Base-by-base conservation (phyloP, 2,888 invertebrate species). In the Odontomyia ornata region DNA sequence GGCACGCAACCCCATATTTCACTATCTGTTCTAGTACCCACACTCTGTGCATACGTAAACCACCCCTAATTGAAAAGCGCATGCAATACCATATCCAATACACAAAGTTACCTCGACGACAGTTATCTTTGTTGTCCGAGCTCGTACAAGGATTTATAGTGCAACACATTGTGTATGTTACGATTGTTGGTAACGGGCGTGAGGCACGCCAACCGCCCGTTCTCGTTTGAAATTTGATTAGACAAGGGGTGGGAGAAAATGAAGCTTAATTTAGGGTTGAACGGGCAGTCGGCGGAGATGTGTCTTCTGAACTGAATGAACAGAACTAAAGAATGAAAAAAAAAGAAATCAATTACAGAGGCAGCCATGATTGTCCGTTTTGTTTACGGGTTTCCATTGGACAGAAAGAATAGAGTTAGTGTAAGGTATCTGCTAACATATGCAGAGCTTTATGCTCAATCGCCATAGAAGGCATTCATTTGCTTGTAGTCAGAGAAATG, bases 331-430 rank as follows among this genome's bases (percentile, higher is more conserved):
- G 21, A 52, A 13, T 56, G 56, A 30, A 21, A 78, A 77, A 57
- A 47, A 18, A 64, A 72, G 76, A 78, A 78, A 78, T 78, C 78
- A 78, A 78, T 78, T 77, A 77, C 30, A 43, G 46, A 65, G 52
- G 72, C 78, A 76, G 78, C 78, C 78, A 78, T 78, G 78, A 76
- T 75, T 78, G 72, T 75, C 65, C 76, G 69, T 56, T 76, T 76
- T 78, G 76, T 71, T 78, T 76, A 78, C 47, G 62, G 78, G 65
- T 28, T 46, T 46, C 64, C 62, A 43, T 46, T 46, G 57, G 60
- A 75, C 21, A n/a, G 46, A 47, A 60, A 47, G 18, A 43, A 36
- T n/a, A 36, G 36, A 56, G 73, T 23, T 11, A 60, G 15, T 25
- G 18, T 60, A 43, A 21, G 62, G 30, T 30, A 30, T 71, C 46